Evolutionary conservation across 2,888 invertebrate genomes (phyloP).

Genomic region (Drosophila colorata): DNA sequence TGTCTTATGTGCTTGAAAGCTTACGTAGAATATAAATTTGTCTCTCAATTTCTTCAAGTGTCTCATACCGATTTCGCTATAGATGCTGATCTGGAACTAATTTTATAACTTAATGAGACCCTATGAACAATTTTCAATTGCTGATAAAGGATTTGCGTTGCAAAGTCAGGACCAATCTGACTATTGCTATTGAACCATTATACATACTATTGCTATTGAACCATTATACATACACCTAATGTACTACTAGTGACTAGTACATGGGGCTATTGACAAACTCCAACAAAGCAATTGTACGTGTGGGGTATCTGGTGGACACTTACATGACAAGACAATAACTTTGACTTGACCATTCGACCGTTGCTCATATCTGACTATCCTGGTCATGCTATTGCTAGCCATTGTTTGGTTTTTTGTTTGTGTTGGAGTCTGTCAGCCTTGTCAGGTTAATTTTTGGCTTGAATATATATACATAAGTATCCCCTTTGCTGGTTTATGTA

Average conservation of each 20-base stretch:
- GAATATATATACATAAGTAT: slow-evolving; percentile 5
- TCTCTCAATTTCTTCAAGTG: too few relatives aligned
- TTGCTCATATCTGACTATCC: slow-evolving; percentile 72
- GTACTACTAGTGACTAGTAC: too few relatives aligned
- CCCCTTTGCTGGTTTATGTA: slow-evolving; percentile 12
- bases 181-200: too few relatives aligned
- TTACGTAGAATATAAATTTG: not conserved
- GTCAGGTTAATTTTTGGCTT: slow-evolving; percentile 19
- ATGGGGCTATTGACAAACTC: slow-evolving; percentile 52
- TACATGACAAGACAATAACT: slow-evolving; percentile 81
- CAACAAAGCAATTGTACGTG: slow-evolving; percentile 18
- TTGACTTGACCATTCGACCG: slow-evolving; percentile 81
- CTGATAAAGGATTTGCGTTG: not conserved
- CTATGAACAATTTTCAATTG: too few relatives aligned
- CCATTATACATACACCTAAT: slow-evolving; percentile 17
- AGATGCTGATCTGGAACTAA: too few relatives aligned
- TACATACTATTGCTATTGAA: too few relatives aligned
- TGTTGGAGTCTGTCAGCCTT: slow-evolving; percentile 29
- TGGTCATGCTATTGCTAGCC: not conserved
- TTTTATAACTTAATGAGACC: too few relatives aligned
- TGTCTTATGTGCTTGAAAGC: not conserved
- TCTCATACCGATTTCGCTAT: too few relatives aligned
- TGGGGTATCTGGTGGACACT: slow-evolving; percentile 42
- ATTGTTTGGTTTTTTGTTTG: slow-evolving; percentile 33
- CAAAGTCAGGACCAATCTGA: not conserved